Conservation (phyloP, 2,113 vertebrate genomes). For the Scolopax mira region DNA sequence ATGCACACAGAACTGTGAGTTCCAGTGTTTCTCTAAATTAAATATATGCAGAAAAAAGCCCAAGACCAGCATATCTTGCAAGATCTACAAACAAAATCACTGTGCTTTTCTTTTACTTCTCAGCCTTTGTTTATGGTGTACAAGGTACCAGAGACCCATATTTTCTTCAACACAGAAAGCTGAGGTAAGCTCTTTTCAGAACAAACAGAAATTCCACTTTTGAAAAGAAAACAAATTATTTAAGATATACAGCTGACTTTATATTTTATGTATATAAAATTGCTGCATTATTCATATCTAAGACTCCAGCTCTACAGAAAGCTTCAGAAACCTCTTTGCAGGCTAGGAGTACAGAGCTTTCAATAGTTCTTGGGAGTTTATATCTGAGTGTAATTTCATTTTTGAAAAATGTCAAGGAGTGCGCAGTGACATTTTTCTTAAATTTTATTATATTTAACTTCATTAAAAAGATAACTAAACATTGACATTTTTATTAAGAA, state of each 20-base stretch:
- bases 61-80: neutral
- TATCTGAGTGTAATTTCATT: neutral
- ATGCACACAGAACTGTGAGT: neutral
- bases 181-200: neutral
- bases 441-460: neutral
- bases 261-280: slow-evolving; percentile 15
- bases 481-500: neutral
- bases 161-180: neutral
- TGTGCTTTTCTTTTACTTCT: neutral
- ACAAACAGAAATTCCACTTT: neutral
- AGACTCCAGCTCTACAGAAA: neutral
- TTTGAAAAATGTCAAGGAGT: neutral
- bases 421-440: neutral
- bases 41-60: neutral
- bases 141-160: neutral
- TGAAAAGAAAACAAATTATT: neutral
- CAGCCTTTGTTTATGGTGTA: neutral
- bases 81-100: neutral
- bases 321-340: neutral
- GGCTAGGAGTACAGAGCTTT: neutral
- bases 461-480: neutral
- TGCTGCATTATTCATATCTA: neutral
- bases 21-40: neutral
- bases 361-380: neutral
- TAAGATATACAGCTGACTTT: neutral